These are phyloP conservation scores for Bombus affinis DNA, from an alignment of 1,140 invertebrate species.

Conservation along the genomic window DNA sequence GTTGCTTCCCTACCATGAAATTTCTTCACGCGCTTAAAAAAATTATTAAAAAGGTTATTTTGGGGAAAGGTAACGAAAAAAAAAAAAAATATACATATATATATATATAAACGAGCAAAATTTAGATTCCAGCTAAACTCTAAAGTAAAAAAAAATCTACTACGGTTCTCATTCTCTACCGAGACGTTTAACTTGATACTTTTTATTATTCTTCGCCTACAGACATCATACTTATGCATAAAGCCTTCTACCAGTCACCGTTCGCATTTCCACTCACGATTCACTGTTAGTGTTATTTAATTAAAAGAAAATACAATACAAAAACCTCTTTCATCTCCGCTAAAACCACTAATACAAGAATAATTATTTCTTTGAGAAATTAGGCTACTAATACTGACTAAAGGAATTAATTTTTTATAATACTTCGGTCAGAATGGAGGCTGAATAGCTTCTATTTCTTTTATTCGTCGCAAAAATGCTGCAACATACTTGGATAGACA, in stretches of 20 bases:
- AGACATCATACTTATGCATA: slow-evolving; percentile 25
- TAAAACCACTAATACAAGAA: not conserved
- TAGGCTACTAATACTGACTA: not conserved
- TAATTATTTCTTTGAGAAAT: not conserved
- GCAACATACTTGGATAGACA: not conserved
- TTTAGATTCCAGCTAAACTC: slow-evolving; percentile 41
- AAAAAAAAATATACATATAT: not conserved
- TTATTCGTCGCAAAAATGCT: not conserved
- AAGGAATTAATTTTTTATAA: not conserved
- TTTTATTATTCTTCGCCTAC: slow-evolving; percentile 58
- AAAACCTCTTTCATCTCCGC: not conserved
- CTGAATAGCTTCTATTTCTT: slow-evolving; percentile 11
- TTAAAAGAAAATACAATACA: not conserved
- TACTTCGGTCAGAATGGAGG: not conserved
- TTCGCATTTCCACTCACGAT: slow-evolving; percentile 23
- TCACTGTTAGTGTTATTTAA: slow-evolving; percentile 30
- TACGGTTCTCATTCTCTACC: too few species aligned
- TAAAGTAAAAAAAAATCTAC: too few species aligned
- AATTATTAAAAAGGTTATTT: not conserved
- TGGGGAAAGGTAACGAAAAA: not conserved
- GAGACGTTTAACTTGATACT: slow-evolving; percentile 47
- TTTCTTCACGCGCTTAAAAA: not conserved
- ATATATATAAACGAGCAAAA: not conserved
- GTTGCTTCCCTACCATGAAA: slow-evolving; percentile 1
- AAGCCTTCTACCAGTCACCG: slow-evolving; percentile 31